These are phyloP conservation scores for Dendrophyllia cribrosa DNA, from an alignment of 64 coral and sea anemone species.

Conservation along the genomic window DNA sequence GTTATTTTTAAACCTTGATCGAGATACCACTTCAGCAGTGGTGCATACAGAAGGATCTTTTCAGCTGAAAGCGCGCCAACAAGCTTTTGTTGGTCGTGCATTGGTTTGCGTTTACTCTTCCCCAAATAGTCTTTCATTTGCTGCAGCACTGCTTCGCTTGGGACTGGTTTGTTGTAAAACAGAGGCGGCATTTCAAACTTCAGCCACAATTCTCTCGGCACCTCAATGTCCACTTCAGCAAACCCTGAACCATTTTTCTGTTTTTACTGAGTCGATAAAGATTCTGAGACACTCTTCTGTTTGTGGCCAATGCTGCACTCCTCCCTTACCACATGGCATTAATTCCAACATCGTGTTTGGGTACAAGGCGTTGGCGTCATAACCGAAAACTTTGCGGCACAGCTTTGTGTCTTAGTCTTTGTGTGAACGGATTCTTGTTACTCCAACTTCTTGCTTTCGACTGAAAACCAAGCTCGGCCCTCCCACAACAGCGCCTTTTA, in stretches of 20 bases:
- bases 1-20: constrained; percentile 15
- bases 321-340: constrained; percentile 56
- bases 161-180: constrained; percentile 7
- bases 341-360: constrained; percentile 6
- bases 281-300: no score
- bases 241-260: no score
- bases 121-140: no score
- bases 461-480: constrained; percentile 49
- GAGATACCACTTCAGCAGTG: constrained; percentile 55
- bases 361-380: constrained; percentile 53
- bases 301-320: constrained; percentile 8
- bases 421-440: constrained; percentile 36
- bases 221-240: no score
- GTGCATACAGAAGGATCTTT: no score
- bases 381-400: constrained; percentile 29
- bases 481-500: constrained; percentile 29
- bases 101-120: no score
- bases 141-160: not conserved
- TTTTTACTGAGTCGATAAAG: constrained; percentile 32
- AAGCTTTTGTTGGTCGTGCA: constrained; percentile 36
- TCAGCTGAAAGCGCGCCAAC: no score
- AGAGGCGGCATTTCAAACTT: no score
- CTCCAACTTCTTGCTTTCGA: not conserved
- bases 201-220: no score
- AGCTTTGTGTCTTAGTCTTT: constrained; percentile 15